Evolutionary conservation across 2,113 vertebrate species (phyloP).

Genomic region (Neodontobutis hainanensis): DNA sequence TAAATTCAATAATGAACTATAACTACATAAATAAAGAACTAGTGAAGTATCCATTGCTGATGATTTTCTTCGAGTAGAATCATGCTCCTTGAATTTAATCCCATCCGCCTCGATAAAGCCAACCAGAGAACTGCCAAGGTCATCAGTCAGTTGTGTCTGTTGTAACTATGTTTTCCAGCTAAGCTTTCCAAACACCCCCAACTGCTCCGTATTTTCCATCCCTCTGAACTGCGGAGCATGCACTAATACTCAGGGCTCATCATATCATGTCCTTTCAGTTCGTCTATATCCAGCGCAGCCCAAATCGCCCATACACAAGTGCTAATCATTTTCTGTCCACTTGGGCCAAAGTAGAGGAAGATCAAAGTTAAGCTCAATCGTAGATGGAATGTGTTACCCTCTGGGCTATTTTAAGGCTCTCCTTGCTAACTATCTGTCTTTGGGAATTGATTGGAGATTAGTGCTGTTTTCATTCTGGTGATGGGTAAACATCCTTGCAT

Average conservation of each 20-base stretch:
- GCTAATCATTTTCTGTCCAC: constrained; percentile 76
- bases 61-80: constrained; percentile 3
- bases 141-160: constrained; percentile 19
- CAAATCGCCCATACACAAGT: constrained; percentile 63
- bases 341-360: constrained; percentile 50
- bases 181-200: constrained; percentile 46
- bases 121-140: constrained; percentile 32
- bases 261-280: constrained; percentile 51
- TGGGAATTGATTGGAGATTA: constrained; percentile 80
- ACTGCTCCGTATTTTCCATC: constrained; percentile 49
- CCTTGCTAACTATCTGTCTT: constrained; percentile 77
- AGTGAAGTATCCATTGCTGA: neutral
- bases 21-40: neutral
- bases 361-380: constrained; percentile 71
- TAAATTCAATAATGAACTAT: neutral
- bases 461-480: constrained; percentile 74
- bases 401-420: constrained; percentile 69
- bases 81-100: constrained; percentile 7
- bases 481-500: constrained; percentile 80
- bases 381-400: constrained; percentile 64
- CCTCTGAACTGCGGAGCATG: constrained; percentile 32
- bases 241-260: constrained; percentile 43
- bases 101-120: constrained; percentile 12
- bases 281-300: constrained; percentile 54
- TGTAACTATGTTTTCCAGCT: constrained; percentile 42